These are phyloP conservation scores for Cyphomyrmex costatus DNA, from an alignment of 1,140 invertebrate genomes.

Conservation along the genomic window DNA sequence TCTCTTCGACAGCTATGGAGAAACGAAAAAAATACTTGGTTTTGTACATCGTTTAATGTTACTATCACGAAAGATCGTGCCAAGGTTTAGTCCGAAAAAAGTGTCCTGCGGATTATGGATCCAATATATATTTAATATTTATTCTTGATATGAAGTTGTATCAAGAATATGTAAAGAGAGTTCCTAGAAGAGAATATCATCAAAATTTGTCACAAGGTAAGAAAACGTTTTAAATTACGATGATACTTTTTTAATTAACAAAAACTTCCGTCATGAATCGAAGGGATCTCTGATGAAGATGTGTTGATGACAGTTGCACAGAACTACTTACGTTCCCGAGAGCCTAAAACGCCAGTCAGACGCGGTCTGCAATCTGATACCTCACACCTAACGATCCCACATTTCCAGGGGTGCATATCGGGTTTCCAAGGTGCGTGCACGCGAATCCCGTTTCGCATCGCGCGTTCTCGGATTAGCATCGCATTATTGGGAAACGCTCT, in stretches of 20 bases:
- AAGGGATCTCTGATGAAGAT: background rate
- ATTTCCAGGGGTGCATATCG: constrained; percentile 30
- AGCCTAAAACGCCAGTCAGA: constrained; percentile 40
- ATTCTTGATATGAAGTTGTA: background rate
- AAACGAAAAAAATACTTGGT: constrained; percentile 39
- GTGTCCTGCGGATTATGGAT: background rate
- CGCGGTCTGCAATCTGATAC: constrained; percentile 44
- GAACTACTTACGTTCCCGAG: constrained; percentile 16
- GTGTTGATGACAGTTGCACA: constrained; percentile 41
- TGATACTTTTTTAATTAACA: constrained; percentile 17
- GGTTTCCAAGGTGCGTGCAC: constrained; percentile 40
- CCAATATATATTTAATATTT: background rate
- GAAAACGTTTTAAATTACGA: background rate
- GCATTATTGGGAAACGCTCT: constrained; percentile 69
- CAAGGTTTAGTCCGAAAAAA: background rate
- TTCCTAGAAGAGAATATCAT: background rate
- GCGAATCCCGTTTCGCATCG: constrained; percentile 63
- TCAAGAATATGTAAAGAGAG: background rate
- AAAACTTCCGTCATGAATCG: background rate
- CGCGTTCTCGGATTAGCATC: constrained; percentile 75
- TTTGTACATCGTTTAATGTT: constrained; percentile 7
- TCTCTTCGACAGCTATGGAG: background rate
- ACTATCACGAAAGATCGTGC: background rate
- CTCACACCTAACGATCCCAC: constrained; percentile 15
- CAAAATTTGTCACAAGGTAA: background rate